Conservation (phyloP, 2,797 vertebrate genomes). For the Graptemys geographica region DNA sequence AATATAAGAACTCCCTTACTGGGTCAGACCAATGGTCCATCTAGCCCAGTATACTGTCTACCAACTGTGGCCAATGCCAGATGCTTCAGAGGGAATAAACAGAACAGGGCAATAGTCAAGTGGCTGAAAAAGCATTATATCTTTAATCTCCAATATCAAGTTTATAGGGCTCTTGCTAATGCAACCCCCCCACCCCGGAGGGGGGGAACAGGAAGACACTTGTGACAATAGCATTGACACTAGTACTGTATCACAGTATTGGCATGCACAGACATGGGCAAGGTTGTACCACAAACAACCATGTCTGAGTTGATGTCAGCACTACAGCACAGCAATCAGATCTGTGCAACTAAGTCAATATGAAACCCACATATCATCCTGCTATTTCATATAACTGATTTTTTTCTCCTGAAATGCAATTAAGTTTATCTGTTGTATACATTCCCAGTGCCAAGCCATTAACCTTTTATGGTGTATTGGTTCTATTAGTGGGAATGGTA, state of each 20-base stretch:
- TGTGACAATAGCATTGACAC: not conserved
- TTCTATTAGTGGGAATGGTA: slow-evolving; percentile 20
- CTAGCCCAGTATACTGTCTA: too few species aligned
- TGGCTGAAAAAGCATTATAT: too few species aligned
- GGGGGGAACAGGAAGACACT: not conserved
- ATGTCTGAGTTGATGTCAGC: not conserved
- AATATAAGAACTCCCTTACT: not conserved
- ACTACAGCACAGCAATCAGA: not conserved
- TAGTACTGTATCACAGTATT: not conserved
- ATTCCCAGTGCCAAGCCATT: not conserved
- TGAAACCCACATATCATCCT: not conserved
- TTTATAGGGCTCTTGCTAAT: not conserved
- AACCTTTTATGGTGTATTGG: slow-evolving; percentile 5
- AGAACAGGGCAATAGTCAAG: too few species aligned
- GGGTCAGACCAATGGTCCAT: too few species aligned
- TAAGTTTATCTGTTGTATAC: slow-evolving; percentile 25
- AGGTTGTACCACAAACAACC: not conserved
- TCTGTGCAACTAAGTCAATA: not conserved
- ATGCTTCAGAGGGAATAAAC: too few species aligned
- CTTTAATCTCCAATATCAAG: not conserved
- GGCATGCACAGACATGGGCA: not conserved
- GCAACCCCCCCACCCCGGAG: not conserved
- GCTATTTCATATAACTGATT: slow-evolving; percentile 13
- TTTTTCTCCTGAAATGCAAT: slow-evolving; percentile 14
- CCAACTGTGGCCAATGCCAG: too few species aligned